A percentile compares a stretch with the other conserved stretches of the same genome.
phyloP scores from a whole-genome alignment of 2,113 vertebrate species.

The Peromyscus californicus region DNA sequence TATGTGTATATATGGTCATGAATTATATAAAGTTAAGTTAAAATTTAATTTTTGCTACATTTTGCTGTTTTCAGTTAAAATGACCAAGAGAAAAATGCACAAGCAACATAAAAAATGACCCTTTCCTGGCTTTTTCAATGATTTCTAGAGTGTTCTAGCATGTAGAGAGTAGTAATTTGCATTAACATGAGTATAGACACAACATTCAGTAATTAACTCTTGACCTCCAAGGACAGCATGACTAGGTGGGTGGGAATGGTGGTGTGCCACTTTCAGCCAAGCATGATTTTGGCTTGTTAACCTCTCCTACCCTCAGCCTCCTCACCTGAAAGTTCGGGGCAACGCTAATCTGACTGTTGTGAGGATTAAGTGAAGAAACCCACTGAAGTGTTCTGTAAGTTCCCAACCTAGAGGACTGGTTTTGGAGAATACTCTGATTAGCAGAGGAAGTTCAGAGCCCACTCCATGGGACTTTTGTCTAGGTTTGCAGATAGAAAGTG shows the following conservation, averaged over 20 bases:
- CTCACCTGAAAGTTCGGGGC: background rate
- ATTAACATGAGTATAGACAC: background rate
- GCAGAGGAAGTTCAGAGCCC: background rate
- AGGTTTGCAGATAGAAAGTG: background rate
- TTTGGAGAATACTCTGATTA: background rate
- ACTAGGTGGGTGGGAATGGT: background rate
- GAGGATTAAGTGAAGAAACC: background rate
- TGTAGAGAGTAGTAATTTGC: background rate
- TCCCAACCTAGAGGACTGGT: background rate
- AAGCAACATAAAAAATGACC: background rate
- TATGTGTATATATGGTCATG: background rate
- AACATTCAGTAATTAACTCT: background rate
- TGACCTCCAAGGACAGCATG: background rate
- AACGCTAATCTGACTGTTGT: background rate
- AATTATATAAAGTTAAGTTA: constrained; percentile 32
- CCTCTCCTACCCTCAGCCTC: background rate
- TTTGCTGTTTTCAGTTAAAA: background rate
- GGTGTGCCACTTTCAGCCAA: background rate
- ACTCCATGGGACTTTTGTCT: background rate
- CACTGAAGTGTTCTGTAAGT: background rate
- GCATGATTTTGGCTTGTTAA: constrained; percentile 25
- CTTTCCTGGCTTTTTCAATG: constrained; percentile 9
- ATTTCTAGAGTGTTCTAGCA: background rate
- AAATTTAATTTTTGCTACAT: constrained; percentile 44
- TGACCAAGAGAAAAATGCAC: background rate